These are phyloP conservation scores for Listronotus bonariensis DNA, from an alignment of 1,140 invertebrate species.

Conservation along the genomic window DNA sequence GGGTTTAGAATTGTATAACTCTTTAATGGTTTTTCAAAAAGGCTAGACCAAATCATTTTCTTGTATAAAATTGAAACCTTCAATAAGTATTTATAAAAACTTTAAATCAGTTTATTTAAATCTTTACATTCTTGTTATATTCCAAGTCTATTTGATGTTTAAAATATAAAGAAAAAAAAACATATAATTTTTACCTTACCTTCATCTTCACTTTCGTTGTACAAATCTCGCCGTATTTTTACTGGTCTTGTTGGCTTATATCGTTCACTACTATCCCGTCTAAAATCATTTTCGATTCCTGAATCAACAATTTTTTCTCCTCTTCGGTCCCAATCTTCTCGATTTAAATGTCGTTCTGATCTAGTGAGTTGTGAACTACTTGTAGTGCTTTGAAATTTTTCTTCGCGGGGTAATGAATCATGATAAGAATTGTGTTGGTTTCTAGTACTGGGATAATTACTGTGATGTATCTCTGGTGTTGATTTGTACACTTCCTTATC, in stretches of 20 bases:
- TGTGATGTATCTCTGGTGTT: slow-evolving; percentile 61
- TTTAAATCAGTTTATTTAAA: no score
- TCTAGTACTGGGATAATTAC: slow-evolving; percentile 52
- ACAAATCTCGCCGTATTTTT: slow-evolving; percentile 45
- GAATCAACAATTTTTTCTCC: slow-evolving; percentile 71
- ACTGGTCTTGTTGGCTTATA: slow-evolving; percentile 21
- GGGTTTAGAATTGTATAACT: no score
- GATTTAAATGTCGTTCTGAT: slow-evolving; percentile 56
- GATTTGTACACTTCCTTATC: slow-evolving; percentile 62
- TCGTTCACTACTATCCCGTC: slow-evolving; percentile 67
- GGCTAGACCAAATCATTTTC: no score
- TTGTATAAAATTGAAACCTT: no score
- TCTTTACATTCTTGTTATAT: no score
- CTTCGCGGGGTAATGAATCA: slow-evolving; percentile 60
- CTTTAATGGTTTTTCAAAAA: no score
- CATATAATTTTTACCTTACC: slow-evolving; percentile 31
- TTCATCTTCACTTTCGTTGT: slow-evolving; percentile 66
- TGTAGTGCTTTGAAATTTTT: slow-evolving; percentile 44
- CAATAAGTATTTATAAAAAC: no score
- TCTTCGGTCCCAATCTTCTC: slow-evolving; percentile 56
- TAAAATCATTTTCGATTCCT: slow-evolving; percentile 78
- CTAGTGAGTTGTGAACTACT: slow-evolving; percentile 55
- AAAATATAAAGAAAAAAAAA: background rate
- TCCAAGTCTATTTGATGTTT: background rate
- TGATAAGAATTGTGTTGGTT: slow-evolving; percentile 57